Conservation (phyloP, 2,888 invertebrate genomes). For the Choreutis nemorana region DNA sequence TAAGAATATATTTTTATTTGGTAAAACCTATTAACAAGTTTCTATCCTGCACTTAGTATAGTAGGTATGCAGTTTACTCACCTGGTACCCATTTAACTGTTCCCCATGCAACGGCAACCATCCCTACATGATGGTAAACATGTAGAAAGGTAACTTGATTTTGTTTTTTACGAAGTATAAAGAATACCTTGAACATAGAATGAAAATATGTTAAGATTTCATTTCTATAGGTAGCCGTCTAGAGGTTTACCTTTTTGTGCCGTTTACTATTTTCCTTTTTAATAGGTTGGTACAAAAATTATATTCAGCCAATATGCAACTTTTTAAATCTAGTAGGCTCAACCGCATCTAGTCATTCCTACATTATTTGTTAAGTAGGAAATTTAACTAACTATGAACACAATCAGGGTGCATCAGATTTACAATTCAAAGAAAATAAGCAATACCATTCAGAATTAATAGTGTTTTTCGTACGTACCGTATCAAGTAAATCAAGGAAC, state of each 20-base stretch:
- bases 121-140: constrained; percentile 83
- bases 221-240: no score
- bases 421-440: no score
- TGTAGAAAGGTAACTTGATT: constrained; percentile 85
- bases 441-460: not conserved
- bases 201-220: not conserved
- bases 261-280: no score
- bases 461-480: no score
- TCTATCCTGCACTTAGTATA: not conserved
- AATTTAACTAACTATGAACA: no score
- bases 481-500: constrained; percentile 77
- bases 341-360: no score
- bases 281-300: no score
- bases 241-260: no score
- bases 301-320: no score
- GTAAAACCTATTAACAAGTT: not conserved
- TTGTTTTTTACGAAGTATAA: constrained; percentile 83
- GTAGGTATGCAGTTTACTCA: constrained; percentile 18
- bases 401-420: no score
- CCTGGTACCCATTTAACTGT: constrained; percentile 74
- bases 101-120: constrained; percentile 73
- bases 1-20: not conserved
- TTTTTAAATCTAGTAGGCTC: no score
- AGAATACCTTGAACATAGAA: constrained; percentile 67
- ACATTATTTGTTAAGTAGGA: no score